Conservation (phyloP, 2,113 vertebrate genomes). For the Arothron firmamentum region DNA sequence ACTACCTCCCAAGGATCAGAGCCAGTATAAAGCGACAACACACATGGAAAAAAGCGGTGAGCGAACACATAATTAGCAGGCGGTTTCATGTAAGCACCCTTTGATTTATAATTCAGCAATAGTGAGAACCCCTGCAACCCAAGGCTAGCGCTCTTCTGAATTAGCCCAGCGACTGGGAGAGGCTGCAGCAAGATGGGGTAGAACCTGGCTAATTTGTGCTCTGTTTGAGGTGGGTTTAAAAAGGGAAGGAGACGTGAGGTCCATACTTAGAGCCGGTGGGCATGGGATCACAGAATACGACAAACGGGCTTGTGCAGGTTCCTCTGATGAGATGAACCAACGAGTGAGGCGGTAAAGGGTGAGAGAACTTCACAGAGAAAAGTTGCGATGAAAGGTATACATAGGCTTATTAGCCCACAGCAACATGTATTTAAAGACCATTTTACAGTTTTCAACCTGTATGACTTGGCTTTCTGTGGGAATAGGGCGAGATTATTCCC, state of each 20-base stretch:
- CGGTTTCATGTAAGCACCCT: slow-evolving; percentile 67
- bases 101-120: slow-evolving; percentile 79
- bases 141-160: slow-evolving; percentile 64
- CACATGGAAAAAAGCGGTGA: slow-evolving; percentile 33
- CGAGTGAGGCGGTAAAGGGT: slow-evolving; percentile 1
- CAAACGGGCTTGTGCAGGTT: slow-evolving; percentile 18
- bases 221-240: slow-evolving; percentile 64
- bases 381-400: slow-evolving; percentile 35
- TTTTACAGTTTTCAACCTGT: slow-evolving; percentile 24
- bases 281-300: slow-evolving; percentile 32
- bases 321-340: slow-evolving; percentile 28
- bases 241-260: slow-evolving; percentile 55
- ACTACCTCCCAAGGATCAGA: slow-evolving; percentile 51
- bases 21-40: slow-evolving; percentile 53
- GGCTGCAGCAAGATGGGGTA: slow-evolving; percentile 16
- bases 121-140: slow-evolving; percentile 58
- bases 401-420: neutral
- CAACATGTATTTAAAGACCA: slow-evolving; percentile 6
- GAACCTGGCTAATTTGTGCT: slow-evolving; percentile 52
- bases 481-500: slow-evolving; percentile 46
- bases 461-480: slow-evolving; percentile 44
- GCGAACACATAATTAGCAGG: slow-evolving; percentile 71
- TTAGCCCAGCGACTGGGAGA: slow-evolving; percentile 61
- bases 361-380: slow-evolving; percentile 26
- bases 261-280: slow-evolving; percentile 38